Conservation (phyloP, 1,140 invertebrate species). For the Diabrotica virgifera region DNA sequence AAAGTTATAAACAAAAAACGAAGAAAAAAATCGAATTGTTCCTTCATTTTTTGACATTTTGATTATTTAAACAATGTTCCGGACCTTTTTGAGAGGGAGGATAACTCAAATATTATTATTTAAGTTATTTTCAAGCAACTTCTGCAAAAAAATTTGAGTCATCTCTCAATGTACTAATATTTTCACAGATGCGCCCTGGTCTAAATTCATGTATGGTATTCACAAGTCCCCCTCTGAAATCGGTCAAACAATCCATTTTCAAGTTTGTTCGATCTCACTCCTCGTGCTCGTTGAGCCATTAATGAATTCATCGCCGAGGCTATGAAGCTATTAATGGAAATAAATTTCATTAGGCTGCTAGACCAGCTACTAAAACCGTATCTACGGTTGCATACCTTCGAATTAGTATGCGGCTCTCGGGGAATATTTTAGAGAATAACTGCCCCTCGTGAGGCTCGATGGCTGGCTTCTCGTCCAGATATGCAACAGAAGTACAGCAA, state of each 20-base stretch:
- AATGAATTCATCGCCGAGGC: constrained; percentile 16
- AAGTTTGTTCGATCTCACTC: constrained; percentile 12
- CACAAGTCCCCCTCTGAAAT: not conserved
- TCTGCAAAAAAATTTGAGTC: too few relatives aligned
- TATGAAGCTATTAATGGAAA: constrained; percentile 15
- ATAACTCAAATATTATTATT: too few relatives aligned
- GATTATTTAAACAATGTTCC: too few relatives aligned
- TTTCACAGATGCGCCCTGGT: too few relatives aligned
- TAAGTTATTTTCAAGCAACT: too few relatives aligned
- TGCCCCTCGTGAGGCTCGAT: not conserved
- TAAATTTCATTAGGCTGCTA: constrained; percentile 18
- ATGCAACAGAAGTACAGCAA: constrained; percentile 5
- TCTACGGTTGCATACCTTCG: constrained; percentile 16
- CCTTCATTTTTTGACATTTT: too few relatives aligned
- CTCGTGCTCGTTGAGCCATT: not conserved
- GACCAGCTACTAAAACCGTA: constrained; percentile 8
- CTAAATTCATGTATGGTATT: too few relatives aligned
- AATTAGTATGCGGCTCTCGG: constrained; percentile 15
- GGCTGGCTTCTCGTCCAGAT: not conserved
- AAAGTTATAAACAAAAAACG: too few relatives aligned
- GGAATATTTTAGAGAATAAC: constrained; percentile 17
- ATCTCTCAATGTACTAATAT: too few relatives aligned
- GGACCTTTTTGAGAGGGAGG: too few relatives aligned
- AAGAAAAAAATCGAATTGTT: too few relatives aligned
- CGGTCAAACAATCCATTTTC: constrained; percentile 1